These are phyloP conservation scores for Lasioglossum morio DNA, from an alignment of 2,888 invertebrate genomes.

Conservation along the genomic window DNA sequence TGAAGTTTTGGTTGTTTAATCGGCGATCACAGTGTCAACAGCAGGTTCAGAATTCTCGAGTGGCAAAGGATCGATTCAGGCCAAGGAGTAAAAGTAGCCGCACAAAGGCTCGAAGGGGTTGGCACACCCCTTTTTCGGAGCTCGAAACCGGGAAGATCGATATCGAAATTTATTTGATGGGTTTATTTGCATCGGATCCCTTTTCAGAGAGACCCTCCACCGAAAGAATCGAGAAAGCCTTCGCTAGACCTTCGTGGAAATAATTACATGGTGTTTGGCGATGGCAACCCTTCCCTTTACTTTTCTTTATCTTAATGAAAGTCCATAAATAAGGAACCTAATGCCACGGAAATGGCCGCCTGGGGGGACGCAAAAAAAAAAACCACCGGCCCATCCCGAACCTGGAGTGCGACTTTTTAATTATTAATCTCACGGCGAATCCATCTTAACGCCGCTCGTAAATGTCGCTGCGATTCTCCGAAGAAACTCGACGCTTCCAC, in stretches of 20 bases:
- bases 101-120: constrained; percentile 8
- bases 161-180: constrained; percentile 83
- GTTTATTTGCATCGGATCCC: constrained; percentile 81
- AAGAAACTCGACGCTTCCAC: not conserved
- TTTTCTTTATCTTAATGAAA: constrained; percentile 84
- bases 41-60: constrained; percentile 2
- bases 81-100: not conserved
- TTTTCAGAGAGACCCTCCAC: constrained; percentile 27
- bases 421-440: constrained; percentile 57
- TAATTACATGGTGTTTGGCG: constrained; percentile 83
- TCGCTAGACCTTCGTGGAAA: constrained; percentile 75
- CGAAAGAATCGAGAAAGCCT: constrained; percentile 66
- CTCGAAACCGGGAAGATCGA: constrained; percentile 73
- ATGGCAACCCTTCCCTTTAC: constrained; percentile 79
- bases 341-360: constrained; percentile 80
- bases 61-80: not conserved
- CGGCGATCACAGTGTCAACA: constrained; percentile 9
- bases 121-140: constrained; percentile 25
- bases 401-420: constrained; percentile 53
- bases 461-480: not conserved
- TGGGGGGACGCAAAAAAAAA: constrained; percentile 74
- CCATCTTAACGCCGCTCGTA: not conserved
- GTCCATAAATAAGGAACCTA: constrained; percentile 84
- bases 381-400: constrained; percentile 68
- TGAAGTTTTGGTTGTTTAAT: not conserved